Base-by-base conservation (phyloP, 2,113 vertebrate genomes). In the Microtus oregoni region DNA sequence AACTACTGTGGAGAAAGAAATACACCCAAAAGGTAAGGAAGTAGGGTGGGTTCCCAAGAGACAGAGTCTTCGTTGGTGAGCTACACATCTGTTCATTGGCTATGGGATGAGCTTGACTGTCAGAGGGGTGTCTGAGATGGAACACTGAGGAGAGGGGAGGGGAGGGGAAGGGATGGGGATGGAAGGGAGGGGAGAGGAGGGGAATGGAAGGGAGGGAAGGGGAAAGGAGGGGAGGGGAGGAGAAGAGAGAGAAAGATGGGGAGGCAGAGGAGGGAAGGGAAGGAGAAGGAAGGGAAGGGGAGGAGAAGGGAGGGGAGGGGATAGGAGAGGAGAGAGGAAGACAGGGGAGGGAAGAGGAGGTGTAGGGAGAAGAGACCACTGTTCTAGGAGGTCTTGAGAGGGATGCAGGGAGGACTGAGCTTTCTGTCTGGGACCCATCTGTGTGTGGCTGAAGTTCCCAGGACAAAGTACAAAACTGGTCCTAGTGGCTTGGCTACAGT, bases 221-320 rank as follows among this genome's bases (percentile, higher is more conserved):
- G 2, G 44, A 35, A 0, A 4, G 1, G 0, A 6, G 5, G 41
- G 41, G 7, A 5, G 4, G 1, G 4, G 20, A 14, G 32, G 30
- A 22, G 5, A 1, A 13, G 14, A 3, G 10, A 6, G 3, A 1
- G 14, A 7, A 26, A 30, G 5, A 11, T 6, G 24, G 3, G 35
- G 3, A 47, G 12, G 75, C 4, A 38, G 4, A 13, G 8, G 24
- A 44, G 20, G 7, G 2, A 2, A 3, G 19, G 1, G 7, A 1
- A 1, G 5, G 3, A 0, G 10, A 26, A 44, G 41, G 41, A 5
- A 44, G 41, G 41, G 41, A 44, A 44, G 3, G 41, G 41, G 41
- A 44, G 41, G 41, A 44, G 41, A 44, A 15, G 3, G 19, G 11
- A 6, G 13, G 35, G n/a, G 52, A 24, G 41, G 41, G 41, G 41